These are phyloP conservation scores for Oegoconia quadripuncta DNA, from an alignment of 2,888 invertebrate genomes.

Conservation along the genomic window DNA sequence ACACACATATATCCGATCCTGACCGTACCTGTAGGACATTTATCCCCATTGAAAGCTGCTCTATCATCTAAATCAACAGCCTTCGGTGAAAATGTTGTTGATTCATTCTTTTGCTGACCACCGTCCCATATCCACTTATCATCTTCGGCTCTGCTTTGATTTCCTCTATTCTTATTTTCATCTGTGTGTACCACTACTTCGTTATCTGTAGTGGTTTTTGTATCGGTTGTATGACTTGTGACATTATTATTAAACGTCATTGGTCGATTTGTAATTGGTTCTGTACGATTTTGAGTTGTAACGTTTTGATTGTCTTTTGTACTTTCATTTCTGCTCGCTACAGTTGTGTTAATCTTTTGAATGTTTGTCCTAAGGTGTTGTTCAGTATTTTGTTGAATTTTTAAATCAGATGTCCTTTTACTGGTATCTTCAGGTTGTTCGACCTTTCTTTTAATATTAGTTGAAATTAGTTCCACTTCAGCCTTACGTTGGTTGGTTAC, in stretches of 20 bases:
- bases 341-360: too few species aligned
- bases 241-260: too few species aligned
- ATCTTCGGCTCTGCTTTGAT: background rate
- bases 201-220: constrained; percentile 10
- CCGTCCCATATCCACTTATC: constrained; percentile 19
- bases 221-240: background rate
- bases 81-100: constrained; percentile 1
- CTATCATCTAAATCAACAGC: constrained; percentile 27
- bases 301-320: too few species aligned
- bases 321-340: too few species aligned
- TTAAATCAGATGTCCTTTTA: background rate
- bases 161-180: background rate
- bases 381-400: too few species aligned
- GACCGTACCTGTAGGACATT: constrained; percentile 29
- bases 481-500: background rate
- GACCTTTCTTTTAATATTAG: background rate
- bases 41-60: constrained; percentile 28
- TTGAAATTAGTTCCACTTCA: constrained; percentile 1
- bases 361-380: too few species aligned
- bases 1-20: constrained; percentile 25
- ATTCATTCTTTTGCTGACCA: constrained; percentile 21
- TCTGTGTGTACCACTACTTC: constrained; percentile 1
- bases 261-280: too few species aligned
- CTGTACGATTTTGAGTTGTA: too few species aligned
- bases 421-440: background rate